Evolutionary conservation across 2,888 invertebrate genomes (phyloP).

Genomic region (Xestoiulus laeticollis): DNA sequence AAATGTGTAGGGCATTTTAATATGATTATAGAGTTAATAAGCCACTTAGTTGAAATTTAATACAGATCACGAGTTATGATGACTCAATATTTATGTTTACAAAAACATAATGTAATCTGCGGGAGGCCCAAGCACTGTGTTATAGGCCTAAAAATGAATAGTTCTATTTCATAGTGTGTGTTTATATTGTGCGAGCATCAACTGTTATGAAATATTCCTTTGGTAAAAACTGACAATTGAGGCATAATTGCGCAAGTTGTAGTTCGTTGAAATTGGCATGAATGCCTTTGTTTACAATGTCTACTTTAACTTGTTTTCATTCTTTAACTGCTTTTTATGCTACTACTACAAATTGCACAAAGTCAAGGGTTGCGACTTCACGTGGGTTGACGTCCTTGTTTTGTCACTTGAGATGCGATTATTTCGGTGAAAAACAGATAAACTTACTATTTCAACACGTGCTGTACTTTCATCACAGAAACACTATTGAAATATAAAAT

Average conservation of each 20-base stretch:
- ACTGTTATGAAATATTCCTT: not conserved
- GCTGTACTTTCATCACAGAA: not conserved
- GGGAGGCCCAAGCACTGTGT: not conserved
- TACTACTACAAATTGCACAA: slow-evolving; percentile 5
- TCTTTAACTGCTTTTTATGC: not conserved
- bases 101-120: not conserved
- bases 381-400: slow-evolving; percentile 21
- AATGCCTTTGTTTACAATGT: slow-evolving; percentile 37
- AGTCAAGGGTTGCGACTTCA: slow-evolving; percentile 18
- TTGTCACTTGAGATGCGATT: not conserved
- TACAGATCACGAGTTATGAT: not conserved
- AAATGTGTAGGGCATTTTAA: not conserved
- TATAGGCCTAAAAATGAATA: not conserved
- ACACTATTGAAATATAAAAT: not conserved
- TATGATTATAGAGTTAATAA: not conserved
- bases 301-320: not conserved
- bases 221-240: not conserved
- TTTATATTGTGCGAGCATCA: not conserved
- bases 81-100: not conserved
- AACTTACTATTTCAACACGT: slow-evolving; percentile 9
- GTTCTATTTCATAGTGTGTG: not conserved
- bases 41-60: slow-evolving; percentile 18
- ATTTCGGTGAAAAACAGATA: slow-evolving; percentile 40
- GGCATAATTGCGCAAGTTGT: not conserved
- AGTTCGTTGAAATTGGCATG: not conserved